A percentile compares a stretch with the other conserved stretches of the same genome.
Conservation (phyloP, 2,888 invertebrate genomes). For the Geophilus truncorum region DNA sequence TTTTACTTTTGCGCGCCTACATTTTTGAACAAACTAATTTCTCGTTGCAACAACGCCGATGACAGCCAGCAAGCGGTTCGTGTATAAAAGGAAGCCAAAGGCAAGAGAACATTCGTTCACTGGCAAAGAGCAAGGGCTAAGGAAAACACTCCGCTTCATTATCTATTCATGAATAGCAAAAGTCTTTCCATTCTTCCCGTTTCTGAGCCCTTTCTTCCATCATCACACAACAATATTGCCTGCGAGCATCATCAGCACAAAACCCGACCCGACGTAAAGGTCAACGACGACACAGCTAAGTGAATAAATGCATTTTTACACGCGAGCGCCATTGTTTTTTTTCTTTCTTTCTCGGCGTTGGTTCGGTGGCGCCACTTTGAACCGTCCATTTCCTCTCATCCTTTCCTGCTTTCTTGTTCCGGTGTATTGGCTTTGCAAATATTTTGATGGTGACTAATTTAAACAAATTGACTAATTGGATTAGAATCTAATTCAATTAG, state of each 20-base stretch:
- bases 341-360: not conserved
- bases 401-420: not conserved
- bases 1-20: not conserved
- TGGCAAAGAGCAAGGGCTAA: constrained; percentile 16
- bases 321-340: not conserved
- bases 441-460: constrained; percentile 32
- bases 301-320: not conserved
- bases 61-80: not conserved
- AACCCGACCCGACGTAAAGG: not conserved
- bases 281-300: not conserved
- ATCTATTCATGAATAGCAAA: constrained; percentile 20
- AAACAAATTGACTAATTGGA: constrained; percentile 34
- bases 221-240: not conserved
- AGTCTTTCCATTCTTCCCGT: not conserved
- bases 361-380: not conserved
- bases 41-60: not conserved
- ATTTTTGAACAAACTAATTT: constrained; percentile 5
- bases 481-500: constrained; percentile 29
- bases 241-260: not conserved
- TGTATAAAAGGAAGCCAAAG: not conserved
- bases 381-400: not conserved
- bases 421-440: constrained; percentile 30
- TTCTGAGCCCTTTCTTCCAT: not conserved
- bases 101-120: not conserved
- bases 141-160: constrained; percentile 12